Conservation (phyloP, 2,888 invertebrate genomes). For the Eristalis pertinax region DNA sequence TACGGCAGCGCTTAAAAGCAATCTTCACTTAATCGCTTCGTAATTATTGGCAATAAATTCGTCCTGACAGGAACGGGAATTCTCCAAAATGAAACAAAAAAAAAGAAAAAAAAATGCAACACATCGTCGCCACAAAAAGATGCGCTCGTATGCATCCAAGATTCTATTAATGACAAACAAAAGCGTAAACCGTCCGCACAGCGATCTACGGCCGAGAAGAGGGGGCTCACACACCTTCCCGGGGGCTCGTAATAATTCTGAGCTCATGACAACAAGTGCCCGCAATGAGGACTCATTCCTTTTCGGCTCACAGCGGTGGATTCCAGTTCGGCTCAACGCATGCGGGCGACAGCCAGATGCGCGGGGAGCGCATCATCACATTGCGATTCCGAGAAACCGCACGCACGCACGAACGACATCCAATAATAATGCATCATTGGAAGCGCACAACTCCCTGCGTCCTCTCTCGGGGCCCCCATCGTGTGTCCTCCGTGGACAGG, state of each 20-base stretch:
- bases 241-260: constrained; percentile 26
- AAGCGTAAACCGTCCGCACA: constrained; percentile 30
- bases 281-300: neutral
- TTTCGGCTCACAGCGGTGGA: constrained; percentile 13
- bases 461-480: neutral
- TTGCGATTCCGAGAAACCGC: constrained; percentile 63
- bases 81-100: neutral
- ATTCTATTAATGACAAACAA: constrained; percentile 67
- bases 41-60: constrained; percentile 68
- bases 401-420: constrained; percentile 68
- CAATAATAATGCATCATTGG: constrained; percentile 70
- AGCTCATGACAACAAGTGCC: constrained; percentile 34
- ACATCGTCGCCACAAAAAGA: neutral
- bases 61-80: constrained; percentile 15
- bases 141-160: constrained; percentile 33
- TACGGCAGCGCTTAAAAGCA: constrained; percentile 48
- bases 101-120: neutral
- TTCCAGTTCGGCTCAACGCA: constrained; percentile 36
- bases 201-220: neutral
- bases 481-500: neutral
- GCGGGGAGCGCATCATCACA: constrained; percentile 47
- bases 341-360: constrained; percentile 8
- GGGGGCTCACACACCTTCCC: neutral
- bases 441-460: constrained; percentile 5
- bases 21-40: constrained; percentile 65